Conservation (phyloP, 2,888 invertebrate species). For the Hypomecis atomaria region DNA sequence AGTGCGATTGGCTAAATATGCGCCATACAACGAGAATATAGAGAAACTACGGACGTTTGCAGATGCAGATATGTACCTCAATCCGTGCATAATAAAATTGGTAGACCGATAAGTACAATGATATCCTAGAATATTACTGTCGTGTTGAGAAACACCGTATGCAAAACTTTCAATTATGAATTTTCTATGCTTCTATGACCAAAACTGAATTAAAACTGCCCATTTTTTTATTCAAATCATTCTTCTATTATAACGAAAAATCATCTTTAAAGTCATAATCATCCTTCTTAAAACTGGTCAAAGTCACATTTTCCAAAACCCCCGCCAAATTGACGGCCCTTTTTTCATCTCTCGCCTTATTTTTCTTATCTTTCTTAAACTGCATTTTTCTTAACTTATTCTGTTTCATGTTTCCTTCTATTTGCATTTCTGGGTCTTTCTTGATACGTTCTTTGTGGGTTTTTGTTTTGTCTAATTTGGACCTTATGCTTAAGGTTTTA, state of each 20-base stretch:
- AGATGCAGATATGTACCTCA: too few species aligned
- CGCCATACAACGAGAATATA: too few species aligned
- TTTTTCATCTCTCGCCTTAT: conserved; percentile 82
- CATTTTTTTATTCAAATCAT: too few species aligned
- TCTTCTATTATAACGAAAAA: conserved; percentile 64
- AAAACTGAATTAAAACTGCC: too few species aligned
- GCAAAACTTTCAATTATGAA: too few species aligned
- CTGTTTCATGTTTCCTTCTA: conserved; percentile 87
- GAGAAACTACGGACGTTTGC: too few species aligned
- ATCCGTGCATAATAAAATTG: too few species aligned
- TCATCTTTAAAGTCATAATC: conserved; percentile 87
- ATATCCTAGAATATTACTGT: too few species aligned
- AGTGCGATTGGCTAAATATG: too few species aligned
- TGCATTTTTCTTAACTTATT: conserved; percentile 78
- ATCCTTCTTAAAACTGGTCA: conserved; percentile 74
- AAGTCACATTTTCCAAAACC: conserved; percentile 86
- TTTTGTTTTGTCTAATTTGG: conserved; percentile 67
- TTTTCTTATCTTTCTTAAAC: conserved; percentile 87
- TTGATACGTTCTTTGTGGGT: conserved; percentile 71
- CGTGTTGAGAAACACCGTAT: too few species aligned
- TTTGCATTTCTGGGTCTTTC: conserved; percentile 86
- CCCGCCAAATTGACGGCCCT: conserved; percentile 86
- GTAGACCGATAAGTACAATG: too few species aligned
- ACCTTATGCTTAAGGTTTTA: conserved; percentile 69
- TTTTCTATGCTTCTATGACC: too few species aligned